These are phyloP conservation scores for Melinaea menophilus DNA, from an alignment of 2,888 invertebrate genomes.

Conservation along the genomic window DNA sequence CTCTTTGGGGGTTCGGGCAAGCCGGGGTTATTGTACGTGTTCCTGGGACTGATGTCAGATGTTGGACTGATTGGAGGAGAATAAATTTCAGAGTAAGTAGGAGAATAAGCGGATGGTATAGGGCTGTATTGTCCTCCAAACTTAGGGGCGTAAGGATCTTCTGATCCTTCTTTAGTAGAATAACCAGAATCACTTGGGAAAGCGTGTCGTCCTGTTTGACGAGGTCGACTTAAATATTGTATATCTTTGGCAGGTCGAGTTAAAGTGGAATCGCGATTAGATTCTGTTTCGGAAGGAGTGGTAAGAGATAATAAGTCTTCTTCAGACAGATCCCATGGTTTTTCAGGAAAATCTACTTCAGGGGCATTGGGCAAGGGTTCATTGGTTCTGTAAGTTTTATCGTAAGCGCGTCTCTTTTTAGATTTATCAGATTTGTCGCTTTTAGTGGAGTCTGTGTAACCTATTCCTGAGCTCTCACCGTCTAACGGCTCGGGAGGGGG, in stretches of 20 bases:
- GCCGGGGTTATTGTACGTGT: constrained; percentile 59
- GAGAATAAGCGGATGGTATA: constrained; percentile 66
- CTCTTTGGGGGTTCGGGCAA: constrained; percentile 65
- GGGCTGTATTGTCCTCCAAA: constrained; percentile 67
- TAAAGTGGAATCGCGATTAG: constrained; percentile 75
- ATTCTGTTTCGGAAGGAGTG: constrained; percentile 78
- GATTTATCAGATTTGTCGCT: constrained; percentile 77
- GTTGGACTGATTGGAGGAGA: constrained; percentile 71
- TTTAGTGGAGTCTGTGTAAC: constrained; percentile 72
- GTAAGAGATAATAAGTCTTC: constrained; percentile 78
- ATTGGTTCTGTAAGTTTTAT: constrained; percentile 89
- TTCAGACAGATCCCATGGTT: constrained; percentile 86
- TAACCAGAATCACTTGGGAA: constrained; percentile 72
- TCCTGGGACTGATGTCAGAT: constrained; percentile 65
- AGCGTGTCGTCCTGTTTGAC: constrained; percentile 78
- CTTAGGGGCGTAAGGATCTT: constrained; percentile 64
- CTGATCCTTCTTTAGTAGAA: constrained; percentile 66
- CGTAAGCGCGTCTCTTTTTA: constrained; percentile 86
- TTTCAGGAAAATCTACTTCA: constrained; percentile 87
- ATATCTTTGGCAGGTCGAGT: constrained; percentile 80
- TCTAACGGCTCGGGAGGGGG: constrained; percentile 54
- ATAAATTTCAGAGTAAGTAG: constrained; percentile 74
- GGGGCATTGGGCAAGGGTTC: constrained; percentile 88
- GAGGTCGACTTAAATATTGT: constrained; percentile 77
- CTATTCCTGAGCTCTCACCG: constrained; percentile 73